Percentiles rank a stretch among this genome's conserved stretches.
phyloP scores from a whole-genome alignment of 2,888 invertebrate genomes.

The Drosophila quinaria region DNA sequence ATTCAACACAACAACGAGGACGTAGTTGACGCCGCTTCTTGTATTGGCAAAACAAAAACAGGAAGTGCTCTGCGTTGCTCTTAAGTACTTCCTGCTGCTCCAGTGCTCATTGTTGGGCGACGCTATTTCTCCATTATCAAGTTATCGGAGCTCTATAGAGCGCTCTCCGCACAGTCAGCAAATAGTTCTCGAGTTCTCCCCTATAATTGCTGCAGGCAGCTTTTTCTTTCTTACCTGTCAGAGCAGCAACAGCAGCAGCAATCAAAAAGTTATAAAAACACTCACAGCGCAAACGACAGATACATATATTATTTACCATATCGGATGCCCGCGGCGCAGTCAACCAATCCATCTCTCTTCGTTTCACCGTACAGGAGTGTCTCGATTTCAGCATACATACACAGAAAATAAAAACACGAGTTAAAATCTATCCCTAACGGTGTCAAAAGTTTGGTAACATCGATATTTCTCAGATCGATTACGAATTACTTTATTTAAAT shows the following conservation, averaged over 20 bases:
- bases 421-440: no score
- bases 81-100: slow-evolving; percentile 82
- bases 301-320: slow-evolving; percentile 61
- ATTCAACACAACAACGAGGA: slow-evolving; percentile 65
- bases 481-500: no score
- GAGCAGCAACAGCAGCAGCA: slow-evolving; percentile 48
- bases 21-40: slow-evolving; percentile 68
- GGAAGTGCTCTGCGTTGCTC: slow-evolving; percentile 81
- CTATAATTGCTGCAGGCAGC: slow-evolving; percentile 68
- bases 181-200: slow-evolving; percentile 66
- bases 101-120: slow-evolving; percentile 54
- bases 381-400: neutral
- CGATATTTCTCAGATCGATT: no score
- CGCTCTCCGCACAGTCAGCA: slow-evolving; percentile 28
- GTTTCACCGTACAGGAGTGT: neutral
- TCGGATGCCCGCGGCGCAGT: slow-evolving; percentile 49
- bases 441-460: no score
- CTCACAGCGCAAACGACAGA: slow-evolving; percentile 13
- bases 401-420: neutral
- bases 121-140: slow-evolving; percentile 54
- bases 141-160: slow-evolving; percentile 43
- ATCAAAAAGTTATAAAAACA: slow-evolving; percentile 73
- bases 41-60: slow-evolving; percentile 83
- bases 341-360: slow-evolving; percentile 48
- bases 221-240: slow-evolving; percentile 56